phyloP scores from a whole-genome alignment of 2,113 vertebrate species.

The Onychostoma macrolepis region DNA sequence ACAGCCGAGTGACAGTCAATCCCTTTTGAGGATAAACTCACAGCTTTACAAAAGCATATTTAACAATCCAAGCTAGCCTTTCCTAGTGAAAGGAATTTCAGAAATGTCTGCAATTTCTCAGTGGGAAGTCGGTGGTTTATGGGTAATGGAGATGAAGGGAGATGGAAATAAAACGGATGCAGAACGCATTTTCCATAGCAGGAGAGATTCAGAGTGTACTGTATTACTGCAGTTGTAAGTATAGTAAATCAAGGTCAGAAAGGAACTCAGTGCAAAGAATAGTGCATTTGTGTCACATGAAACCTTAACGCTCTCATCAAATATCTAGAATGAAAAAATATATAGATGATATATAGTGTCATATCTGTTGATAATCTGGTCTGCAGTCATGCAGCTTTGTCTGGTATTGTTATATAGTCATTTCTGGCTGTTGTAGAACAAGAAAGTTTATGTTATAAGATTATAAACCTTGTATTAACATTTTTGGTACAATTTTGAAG shows the following conservation, averaged over 20 bases:
- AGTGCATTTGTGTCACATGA: neutral
- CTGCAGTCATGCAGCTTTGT: neutral
- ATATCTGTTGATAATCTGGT: neutral
- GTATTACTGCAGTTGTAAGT: neutral
- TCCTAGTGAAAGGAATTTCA: constrained; percentile 56
- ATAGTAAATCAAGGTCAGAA: neutral
- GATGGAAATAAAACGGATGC: constrained; percentile 43
- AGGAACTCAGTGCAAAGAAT: neutral
- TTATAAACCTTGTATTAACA: neutral
- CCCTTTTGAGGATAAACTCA: constrained; percentile 52
- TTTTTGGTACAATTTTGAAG: neutral
- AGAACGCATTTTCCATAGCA: constrained; percentile 3
- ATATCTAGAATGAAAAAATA: neutral
- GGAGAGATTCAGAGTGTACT: neutral
- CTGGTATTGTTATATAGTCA: neutral
- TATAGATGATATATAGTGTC: neutral
- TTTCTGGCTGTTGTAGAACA: neutral
- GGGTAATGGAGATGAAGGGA: constrained; percentile 44
- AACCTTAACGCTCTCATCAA: neutral
- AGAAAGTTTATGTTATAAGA: neutral
- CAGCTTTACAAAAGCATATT: constrained; percentile 58
- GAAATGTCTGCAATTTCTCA: constrained; percentile 60
- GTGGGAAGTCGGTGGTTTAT: constrained; percentile 58
- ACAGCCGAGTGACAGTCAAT: constrained; percentile 53
- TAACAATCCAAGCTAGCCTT: constrained; percentile 47